Evolutionary conservation across 23 tunicate genomes (phyloP), one percentile per base, ranked within the genome.

Genomic region (Halocynthia aurantium): DNA sequence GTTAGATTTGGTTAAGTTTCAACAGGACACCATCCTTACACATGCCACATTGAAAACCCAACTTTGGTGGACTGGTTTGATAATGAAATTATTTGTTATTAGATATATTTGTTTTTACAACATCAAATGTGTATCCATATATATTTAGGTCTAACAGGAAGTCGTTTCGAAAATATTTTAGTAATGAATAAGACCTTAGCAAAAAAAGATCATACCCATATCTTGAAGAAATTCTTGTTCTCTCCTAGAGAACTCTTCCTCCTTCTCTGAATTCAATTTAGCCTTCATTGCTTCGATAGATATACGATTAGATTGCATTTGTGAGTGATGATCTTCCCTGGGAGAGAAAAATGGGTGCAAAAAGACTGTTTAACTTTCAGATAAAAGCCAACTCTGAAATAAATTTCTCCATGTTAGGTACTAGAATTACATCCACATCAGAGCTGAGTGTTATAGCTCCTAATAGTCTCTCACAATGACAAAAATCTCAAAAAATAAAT

Each of bases 281-380:
- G 81, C 83, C 56, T 80, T 86, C 44, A 92, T 72, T 31, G 84
- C 61, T 52, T 86, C 91, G 44, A 92, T 79, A 13, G 88, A 72
- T 22, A 86, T 67, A 55, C 89, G 88, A 5, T 92, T 86, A 11
- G 98, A 83, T 21, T 85, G 78, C 88, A 92, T 73, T 61, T 82
- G 92, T 15, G 88, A 83, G 31, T 92, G 98, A 66, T 76, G 70
- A 52, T 86, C 98, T 54, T 92, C 92, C 67, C 98, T 92, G 75
- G 17, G 51, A 67, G 7, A 55, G 12, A 8, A 44, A 77, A 58
- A 58, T 58, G 63, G 4, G 63, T 58, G 17, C 2, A 58, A 58
- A 58, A 13, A n/a, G 15, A 10, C 62, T 58, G 17, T 58, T n/a
- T 13, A 58, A 58, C 17, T 13, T n/a, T 58, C 63, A 13, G 63